Percentiles rank a stretch among this genome's conserved stretches.
Evolutionary conservation across 2,888 invertebrate species (phyloP).

Genomic region (Ceratothoa steindachneri): DNA sequence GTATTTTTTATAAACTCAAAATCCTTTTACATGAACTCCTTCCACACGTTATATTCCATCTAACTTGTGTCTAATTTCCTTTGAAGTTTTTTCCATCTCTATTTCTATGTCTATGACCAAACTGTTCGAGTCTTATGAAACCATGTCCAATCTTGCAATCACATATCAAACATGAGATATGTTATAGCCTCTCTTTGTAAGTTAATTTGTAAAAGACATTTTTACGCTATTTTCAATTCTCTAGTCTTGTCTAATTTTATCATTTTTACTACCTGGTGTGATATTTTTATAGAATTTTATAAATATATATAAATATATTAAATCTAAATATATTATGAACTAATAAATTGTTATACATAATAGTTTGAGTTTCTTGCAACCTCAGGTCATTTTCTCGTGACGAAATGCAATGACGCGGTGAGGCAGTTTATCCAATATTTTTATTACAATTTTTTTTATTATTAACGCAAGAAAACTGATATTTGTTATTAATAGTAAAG

Average conservation of each 20-base stretch:
- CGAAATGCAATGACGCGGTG: background rate
- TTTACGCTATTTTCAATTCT: background rate
- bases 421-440: no score
- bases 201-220: background rate
- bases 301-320: conserved; percentile 16
- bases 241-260: conserved; percentile 7
- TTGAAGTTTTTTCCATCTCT: no score
- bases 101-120: no score
- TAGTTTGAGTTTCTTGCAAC: background rate
- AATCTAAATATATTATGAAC: background rate
- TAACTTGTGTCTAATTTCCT: no score
- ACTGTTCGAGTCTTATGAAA: no score
- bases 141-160: no score
- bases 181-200: background rate
- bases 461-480: no score
- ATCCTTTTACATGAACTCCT: no score
- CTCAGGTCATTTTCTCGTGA: background rate
- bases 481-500: no score
- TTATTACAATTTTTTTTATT: no score
- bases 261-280: conserved; percentile 4
- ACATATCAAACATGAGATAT: background rate
- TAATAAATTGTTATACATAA: conserved; percentile 7
- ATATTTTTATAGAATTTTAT: conserved; percentile 17
- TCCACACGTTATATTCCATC: no score
- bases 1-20: no score